Conservation (phyloP, 2,113 vertebrate species). For the Cyprinodon brontotheroides region DNA sequence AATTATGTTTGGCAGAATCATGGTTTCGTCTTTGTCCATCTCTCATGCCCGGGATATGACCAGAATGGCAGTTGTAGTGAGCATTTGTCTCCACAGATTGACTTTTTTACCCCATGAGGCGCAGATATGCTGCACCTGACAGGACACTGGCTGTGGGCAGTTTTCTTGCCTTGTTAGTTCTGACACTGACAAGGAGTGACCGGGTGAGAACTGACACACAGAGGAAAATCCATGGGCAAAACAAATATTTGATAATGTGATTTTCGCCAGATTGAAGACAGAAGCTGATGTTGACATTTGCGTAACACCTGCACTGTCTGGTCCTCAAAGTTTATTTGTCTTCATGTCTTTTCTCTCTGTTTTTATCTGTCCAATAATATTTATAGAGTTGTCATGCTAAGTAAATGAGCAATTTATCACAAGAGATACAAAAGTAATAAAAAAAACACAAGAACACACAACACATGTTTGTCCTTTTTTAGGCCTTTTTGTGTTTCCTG, state of each 20-base stretch:
- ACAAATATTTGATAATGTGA: slow-evolving; percentile 80
- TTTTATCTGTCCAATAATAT: background rate
- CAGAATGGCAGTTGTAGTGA: slow-evolving; percentile 54
- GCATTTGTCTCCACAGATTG: slow-evolving; percentile 70
- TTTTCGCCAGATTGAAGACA: slow-evolving; percentile 68
- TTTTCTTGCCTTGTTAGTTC: slow-evolving; percentile 69
- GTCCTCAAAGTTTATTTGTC: slow-evolving; percentile 39
- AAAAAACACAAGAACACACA: background rate
- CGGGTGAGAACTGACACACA: slow-evolving; percentile 58
- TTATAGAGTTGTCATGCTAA: slow-evolving; percentile 3
- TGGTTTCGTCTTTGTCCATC: slow-evolving; percentile 25
- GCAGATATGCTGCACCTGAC: slow-evolving; percentile 73
- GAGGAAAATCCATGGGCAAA: slow-evolving; percentile 59
- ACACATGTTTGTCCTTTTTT: background rate
- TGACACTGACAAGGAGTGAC: slow-evolving; percentile 70
- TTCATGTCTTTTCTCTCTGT: slow-evolving; percentile 14
- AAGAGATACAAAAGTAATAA: background rate
- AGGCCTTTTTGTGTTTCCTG: no score
- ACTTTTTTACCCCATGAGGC: slow-evolving; percentile 68
- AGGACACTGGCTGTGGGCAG: slow-evolving; percentile 59
- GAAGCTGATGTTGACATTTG: slow-evolving; percentile 69
- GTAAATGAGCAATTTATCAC: background rate
- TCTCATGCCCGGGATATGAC: slow-evolving; percentile 38
- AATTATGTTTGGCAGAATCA: slow-evolving; percentile 42
- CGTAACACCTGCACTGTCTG: slow-evolving; percentile 57